Percentiles rank a stretch among this genome's conserved stretches.
Conservation (phyloP, 2,797 vertebrate genomes). For the Spea hammondii region DNA sequence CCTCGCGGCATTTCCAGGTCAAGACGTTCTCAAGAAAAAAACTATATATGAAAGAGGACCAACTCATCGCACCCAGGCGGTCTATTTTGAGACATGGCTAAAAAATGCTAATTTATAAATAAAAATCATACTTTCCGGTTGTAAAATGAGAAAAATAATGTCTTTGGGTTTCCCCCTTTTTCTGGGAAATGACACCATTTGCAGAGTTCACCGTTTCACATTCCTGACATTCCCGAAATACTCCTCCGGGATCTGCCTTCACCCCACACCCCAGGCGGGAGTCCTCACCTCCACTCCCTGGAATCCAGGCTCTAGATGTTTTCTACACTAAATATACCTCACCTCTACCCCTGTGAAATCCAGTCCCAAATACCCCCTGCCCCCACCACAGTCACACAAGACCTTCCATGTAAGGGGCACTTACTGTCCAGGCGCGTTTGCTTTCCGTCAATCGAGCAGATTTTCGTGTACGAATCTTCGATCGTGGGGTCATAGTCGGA, state of each 20-base stretch:
- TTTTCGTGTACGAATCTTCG: slow-evolving; percentile 90
- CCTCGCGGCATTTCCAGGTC: too few species aligned
- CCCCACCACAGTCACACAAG: not conserved
- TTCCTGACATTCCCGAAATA: slow-evolving; percentile 22
- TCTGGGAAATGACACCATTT: slow-evolving; percentile 13
- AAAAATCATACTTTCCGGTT: too few species aligned
- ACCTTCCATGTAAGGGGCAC: slow-evolving; percentile 48
- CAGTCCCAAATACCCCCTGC: not conserved
- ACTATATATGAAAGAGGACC: too few species aligned
- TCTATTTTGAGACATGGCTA: too few species aligned
- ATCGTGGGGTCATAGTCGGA: slow-evolving; percentile 92
- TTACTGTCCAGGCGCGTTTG: slow-evolving; percentile 86
- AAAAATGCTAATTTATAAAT: too few species aligned
- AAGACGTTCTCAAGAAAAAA: too few species aligned
- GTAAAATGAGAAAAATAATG: too few species aligned
- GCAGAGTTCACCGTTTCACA: slow-evolving; percentile 21
- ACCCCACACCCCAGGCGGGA: not conserved
- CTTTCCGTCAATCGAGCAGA: slow-evolving; percentile 78
- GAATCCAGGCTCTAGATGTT: not conserved
- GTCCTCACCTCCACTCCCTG: slow-evolving; percentile 16
- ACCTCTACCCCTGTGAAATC: too few species aligned
- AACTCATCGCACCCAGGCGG: too few species aligned
- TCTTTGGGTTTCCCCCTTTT: not conserved
- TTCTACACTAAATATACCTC: too few species aligned
- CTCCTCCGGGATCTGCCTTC: slow-evolving; percentile 9